Base-by-base conservation (phyloP, 1,140 invertebrate genomes). In the Cydia pomonella region DNA sequence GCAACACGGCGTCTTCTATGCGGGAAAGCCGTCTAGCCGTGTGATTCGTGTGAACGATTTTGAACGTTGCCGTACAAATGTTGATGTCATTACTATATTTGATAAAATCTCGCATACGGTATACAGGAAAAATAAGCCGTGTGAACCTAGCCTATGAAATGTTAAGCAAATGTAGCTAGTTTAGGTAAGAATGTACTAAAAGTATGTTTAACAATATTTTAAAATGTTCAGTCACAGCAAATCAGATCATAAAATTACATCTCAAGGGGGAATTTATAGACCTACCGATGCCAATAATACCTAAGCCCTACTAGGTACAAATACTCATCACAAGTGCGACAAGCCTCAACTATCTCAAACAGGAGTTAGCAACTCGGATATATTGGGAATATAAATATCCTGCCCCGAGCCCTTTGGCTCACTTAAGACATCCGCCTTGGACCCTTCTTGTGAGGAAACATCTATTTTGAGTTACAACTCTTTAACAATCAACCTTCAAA, bases 341-440 rank as follows among this genome's bases (percentile, higher is more conserved):
- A 64, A 64, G 63, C 63, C 63, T 64, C 63, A 69, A 33, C 27
- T 33, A 69, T 69, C 64, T 69, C 29, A n/a, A 69, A 69, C 64
- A 69, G 27, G 64, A 69, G 77, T 82, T 80, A 72, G 64, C 74
- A 74, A 75, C 80, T 82, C 82, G 82, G 79, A 84, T 82, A 80
- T 79, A 80, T 82, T 76, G 74, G 76, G 79, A 80, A 79, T 84
- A 82, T 79, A 84, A 84, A 84, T 84, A 82, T 80, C 80, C 80
- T 77, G 80, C 23, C 38, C 59, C 78, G 74, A 80, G 82, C 80
- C 82, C 79, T 82, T 84, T 84, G 77, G 50, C 69, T 74, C 82
- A 84, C 82, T 84, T 80, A 82, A 84, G 79, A 80, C 76, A 84
- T 84, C 82, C 82, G 79, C 59, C 63, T 18, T 59, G 72, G 78